Conservation (phyloP, 2,888 invertebrate genomes). For the Merodon equestris region DNA sequence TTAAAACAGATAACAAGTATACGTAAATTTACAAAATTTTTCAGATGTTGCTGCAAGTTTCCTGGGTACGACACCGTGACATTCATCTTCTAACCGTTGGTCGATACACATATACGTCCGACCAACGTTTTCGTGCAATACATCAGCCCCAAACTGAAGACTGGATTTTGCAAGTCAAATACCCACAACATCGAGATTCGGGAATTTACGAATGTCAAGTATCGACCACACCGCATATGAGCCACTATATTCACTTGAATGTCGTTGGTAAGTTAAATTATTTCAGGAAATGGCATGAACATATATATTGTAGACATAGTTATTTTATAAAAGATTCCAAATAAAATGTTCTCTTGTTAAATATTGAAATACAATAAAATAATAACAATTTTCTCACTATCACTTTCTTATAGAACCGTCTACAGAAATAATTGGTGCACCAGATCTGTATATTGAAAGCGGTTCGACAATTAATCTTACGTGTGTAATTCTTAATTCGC, state of each 20-base stretch:
- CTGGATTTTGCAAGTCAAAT: conserved; percentile 95
- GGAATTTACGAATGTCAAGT: conserved; percentile 97
- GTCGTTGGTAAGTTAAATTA: conserved; percentile 90
- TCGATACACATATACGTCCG: conserved; percentile 93
- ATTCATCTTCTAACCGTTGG: conserved; percentile 94
- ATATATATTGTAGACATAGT: not conserved
- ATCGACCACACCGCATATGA: conserved; percentile 94
- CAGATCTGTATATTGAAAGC: conserved; percentile 94
- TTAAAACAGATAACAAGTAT: too few relatives aligned
- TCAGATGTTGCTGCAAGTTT: conserved; percentile 88
- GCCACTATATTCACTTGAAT: conserved; percentile 93
- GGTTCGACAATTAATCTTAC: conserved; percentile 97
- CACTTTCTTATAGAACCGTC: conserved; percentile 87
- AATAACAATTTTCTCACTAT: too few relatives aligned
- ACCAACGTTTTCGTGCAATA: conserved; percentile 93
- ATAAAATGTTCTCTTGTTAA: not conserved
- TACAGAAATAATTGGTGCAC: conserved; percentile 94
- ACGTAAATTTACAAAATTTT: too few relatives aligned
- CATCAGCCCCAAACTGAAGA: conserved; percentile 92
- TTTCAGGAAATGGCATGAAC: not conserved
- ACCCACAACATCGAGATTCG: conserved; percentile 91
- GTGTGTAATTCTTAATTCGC: conserved; percentile 93
- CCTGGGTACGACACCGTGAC: conserved; percentile 94
- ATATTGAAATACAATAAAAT: too few relatives aligned
- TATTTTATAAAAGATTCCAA: not conserved